Evolutionary conservation across 2,888 invertebrate species (phyloP).

Genomic region (Lordiphosa fenestrarum): DNA sequence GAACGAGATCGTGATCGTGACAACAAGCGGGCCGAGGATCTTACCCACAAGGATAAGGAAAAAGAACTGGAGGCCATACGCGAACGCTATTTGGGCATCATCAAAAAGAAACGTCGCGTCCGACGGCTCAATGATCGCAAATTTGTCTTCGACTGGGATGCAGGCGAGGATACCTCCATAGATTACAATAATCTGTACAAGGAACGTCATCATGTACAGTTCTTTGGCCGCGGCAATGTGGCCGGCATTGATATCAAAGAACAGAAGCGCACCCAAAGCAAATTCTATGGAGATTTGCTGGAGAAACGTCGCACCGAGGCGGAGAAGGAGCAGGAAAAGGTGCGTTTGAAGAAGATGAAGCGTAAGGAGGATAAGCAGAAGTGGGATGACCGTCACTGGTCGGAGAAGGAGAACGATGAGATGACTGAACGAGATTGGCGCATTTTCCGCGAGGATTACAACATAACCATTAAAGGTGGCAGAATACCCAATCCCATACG

Average conservation of each 20-base stretch:
- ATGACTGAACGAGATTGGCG: conserved; percentile 99
- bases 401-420: conserved; percentile 94
- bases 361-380: conserved; percentile 98
- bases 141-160: conserved; percentile 99
- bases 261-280: conserved; percentile 96
- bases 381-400: conserved; percentile 99
- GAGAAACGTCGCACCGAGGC: conserved; percentile 97
- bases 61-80: conserved; percentile 97
- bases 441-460: conserved; percentile 99
- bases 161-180: conserved; percentile 97
- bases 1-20: conserved; percentile 80
- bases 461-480: conserved; percentile 98
- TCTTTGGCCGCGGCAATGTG: conserved; percentile 98
- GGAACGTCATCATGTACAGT: conserved; percentile 97
- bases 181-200: conserved; percentile 99
- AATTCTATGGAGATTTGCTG: conserved; percentile 97
- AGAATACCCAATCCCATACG: conserved; percentile 97
- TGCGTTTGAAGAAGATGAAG: conserved; percentile 94
- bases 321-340: conserved; percentile 97
- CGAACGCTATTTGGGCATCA: conserved; percentile 95
- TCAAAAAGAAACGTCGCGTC: conserved; percentile 95
- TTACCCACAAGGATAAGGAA: conserved; percentile 90
- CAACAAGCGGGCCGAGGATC: conserved; percentile 77
- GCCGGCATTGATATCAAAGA: conserved; percentile 99
- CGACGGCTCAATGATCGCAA: conserved; percentile 97